These are phyloP conservation scores for Adelges cooleyi DNA, from an alignment of 1,140 invertebrate genomes.

Conservation along the genomic window DNA sequence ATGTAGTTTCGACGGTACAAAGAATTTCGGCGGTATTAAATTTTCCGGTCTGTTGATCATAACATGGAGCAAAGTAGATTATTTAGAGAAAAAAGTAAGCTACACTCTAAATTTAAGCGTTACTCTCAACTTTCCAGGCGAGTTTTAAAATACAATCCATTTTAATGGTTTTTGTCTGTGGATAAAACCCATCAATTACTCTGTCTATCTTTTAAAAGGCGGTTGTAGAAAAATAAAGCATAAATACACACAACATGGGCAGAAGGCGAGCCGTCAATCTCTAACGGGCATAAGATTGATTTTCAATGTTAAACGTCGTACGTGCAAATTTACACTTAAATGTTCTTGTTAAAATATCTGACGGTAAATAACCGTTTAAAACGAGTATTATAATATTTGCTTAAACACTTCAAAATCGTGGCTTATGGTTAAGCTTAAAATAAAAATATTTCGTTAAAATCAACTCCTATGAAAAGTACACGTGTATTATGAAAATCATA, in stretches of 20 bases:
- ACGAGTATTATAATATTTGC: too few species aligned
- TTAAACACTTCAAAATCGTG: too few species aligned
- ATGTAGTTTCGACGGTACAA: background rate
- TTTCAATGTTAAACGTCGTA: conserved; percentile 6
- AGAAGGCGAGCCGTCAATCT: conserved; percentile 8
- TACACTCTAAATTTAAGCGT: conserved; percentile 8
- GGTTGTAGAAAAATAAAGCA: background rate
- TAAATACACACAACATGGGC: background rate
- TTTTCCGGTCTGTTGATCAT: conserved; percentile 5
- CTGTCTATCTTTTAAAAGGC: conserved; percentile 19
- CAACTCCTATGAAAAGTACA: too few species aligned
- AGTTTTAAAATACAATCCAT: conserved; percentile 10
- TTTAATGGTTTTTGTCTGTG: conserved; percentile 1
- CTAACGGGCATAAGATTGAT: conserved; percentile 11
- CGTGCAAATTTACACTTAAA: conserved; percentile 4
- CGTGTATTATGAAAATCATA: too few species aligned
- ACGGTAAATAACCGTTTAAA: background rate
- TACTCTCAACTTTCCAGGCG: background rate
- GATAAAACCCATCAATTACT: conserved; percentile 22
- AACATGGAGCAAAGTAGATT: conserved; percentile 2
- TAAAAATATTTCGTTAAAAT: too few species aligned
- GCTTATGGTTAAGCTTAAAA: too few species aligned
- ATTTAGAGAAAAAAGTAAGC: conserved; percentile 4
- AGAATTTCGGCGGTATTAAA: conserved; percentile 8
- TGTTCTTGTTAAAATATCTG: background rate